Base-by-base conservation (phyloP, 2,113 vertebrate genomes). In the Noctilio leporinus region DNA sequence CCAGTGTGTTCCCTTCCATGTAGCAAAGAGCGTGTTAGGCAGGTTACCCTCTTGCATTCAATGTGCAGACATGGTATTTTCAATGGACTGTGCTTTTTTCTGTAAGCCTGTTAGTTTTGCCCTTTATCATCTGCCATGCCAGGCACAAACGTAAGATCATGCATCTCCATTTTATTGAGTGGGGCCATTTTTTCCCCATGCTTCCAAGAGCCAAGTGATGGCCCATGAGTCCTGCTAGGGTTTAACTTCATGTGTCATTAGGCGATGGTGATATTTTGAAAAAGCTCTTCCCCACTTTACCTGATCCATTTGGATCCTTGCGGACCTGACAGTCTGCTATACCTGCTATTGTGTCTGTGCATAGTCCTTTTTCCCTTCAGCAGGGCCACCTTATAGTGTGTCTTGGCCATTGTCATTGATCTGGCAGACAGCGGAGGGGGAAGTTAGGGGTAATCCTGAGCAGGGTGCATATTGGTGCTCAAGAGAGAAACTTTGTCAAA, bases 211-310 rank as follows among this genome's bases (percentile, higher is more conserved):
- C 28, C 5, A 43, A 49, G 53, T 45, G 43, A 17, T 40, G 82
- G 14, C 7, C 38, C 5, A 12, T 16, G 33, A 38, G 3, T 47
- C 19, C 47, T 81, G 12, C 12, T 1, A 16, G 0, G 2, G 28
- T 70, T 73, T 28, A 30, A 75, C 15, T 64, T 53, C 7, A 5
- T 38, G 1, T 73, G 4, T 30, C 30, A 43, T 24, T 24, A 11
- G 16, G 2, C 20, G 45, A 15, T 19, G 43, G 17, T 26, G 11
- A 14, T 28, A 30, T 55, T 69, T 89, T 17, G 1, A 64, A 83
- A 86, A 80, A 51, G 22, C 20, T 75, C 11, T 85, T 3, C 2
- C 4, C 17, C 17, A 40, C 83, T 72, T 82, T 9, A 49, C 33
- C 45, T 24, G 11, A 43, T 89, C 45, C 4, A 10, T n/a, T 57